Conservation (phyloP, 1,140 invertebrate species). For the Drosophila sproati region DNA sequence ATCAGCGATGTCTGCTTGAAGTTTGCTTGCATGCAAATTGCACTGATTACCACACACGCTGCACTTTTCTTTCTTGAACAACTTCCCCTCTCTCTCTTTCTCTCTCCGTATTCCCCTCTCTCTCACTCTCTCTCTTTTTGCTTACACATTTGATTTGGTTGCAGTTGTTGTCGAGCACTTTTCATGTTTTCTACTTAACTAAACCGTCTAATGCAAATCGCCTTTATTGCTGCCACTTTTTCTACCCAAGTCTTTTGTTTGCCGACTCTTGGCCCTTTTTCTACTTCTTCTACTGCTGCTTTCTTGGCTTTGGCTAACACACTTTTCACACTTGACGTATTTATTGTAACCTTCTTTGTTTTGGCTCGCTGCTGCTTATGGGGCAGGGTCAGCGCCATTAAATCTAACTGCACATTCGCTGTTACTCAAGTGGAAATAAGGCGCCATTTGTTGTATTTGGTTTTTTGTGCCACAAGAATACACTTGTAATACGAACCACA, state of each 20-base stretch:
- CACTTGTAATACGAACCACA: conserved; percentile 24
- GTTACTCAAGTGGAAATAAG: conserved; percentile 69
- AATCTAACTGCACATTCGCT: conserved; percentile 65
- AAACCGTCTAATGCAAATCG: conserved; percentile 75
- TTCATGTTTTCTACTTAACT: conserved; percentile 57
- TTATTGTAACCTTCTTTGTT: conserved; percentile 46
- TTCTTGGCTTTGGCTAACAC: not conserved
- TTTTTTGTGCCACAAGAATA: conserved; percentile 1
- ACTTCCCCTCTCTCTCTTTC: conserved; percentile 11
- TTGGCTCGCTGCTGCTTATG: conserved; percentile 23
- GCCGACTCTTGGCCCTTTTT: not conserved
- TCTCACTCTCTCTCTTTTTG: conserved; percentile 32
- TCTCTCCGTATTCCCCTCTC: not conserved
- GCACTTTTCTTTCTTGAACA: conserved; percentile 56
- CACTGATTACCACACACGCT: conserved; percentile 76
- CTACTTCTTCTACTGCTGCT: conserved; percentile 1
- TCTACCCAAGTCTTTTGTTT: conserved; percentile 43
- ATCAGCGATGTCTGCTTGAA: conserved; percentile 66
- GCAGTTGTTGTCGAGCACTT: conserved; percentile 61
- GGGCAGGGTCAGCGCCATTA: conserved; percentile 67
- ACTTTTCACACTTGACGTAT: conserved; percentile 60
- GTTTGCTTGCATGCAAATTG: conserved; percentile 82
- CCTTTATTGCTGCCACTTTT: conserved; percentile 69
- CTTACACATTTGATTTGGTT: conserved; percentile 80
- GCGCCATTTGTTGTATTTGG: conserved; percentile 53